Evolutionary conservation across 2,888 invertebrate species (phyloP), one percentile per base, ranked within the genome.

Genomic region (Tanypteryx hageni): DNA sequence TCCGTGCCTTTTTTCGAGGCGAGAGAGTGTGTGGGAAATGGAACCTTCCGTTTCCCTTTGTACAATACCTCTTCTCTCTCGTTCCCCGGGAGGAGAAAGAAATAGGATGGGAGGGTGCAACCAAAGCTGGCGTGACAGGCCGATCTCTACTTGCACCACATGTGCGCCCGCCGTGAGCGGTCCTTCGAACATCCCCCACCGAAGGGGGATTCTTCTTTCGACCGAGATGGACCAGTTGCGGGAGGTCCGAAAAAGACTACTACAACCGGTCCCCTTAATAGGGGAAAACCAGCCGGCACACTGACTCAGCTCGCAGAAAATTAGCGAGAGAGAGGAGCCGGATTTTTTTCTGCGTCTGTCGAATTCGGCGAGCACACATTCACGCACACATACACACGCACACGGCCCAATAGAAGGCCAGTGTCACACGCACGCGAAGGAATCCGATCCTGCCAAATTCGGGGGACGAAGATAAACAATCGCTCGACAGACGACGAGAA

Each of bases 251-350:
- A 76, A 76, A 27, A 76, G 89, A 89, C 89, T 89, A 64, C 61
- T 64, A 27, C 89, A 89, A 89, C 89, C 58, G 64, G 64, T 89
- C 89, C 89, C 44, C 89, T 61, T 89, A 89, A 64, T 89, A 89
- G 89, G 89, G 89, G 61, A 89, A 61, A 44, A 89, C 61, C 89
- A 64, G 86, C 58, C 76, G 22, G 68, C 64, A 14, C 76, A 14
- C 76, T 76, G 76, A 76, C 76, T 76, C 76, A 76, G 27, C 22
- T 13, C 27, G 22, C 76, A 13, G 76, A 14, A 76, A 76, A 76
- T 76, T 76, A 76, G 76, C 76, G 76, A 13, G 27, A 76, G 76
- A n/a, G 44, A 44, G 44, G 44, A 44, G 44, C 44, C 44, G 27
- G 76, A 76, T 27, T 76, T 76, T 76, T 76, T 76, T 76, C 76